Conservation (phyloP, 2,888 invertebrate species). For the Lordiphosa fenestrarum region DNA sequence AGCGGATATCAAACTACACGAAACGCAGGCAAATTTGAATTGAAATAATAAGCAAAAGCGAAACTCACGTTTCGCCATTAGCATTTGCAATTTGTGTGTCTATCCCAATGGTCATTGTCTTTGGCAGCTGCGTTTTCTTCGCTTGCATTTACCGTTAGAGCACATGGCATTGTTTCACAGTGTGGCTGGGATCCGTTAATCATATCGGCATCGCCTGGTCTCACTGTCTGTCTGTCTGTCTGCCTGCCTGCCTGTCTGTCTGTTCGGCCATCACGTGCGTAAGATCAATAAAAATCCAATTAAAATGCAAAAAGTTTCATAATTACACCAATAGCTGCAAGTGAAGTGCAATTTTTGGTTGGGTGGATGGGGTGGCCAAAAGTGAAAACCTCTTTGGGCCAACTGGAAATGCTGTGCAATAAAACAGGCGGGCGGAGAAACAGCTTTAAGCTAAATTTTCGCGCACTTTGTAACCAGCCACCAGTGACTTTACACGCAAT, state of each 20-base stretch:
- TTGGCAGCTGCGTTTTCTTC: constrained; percentile 14
- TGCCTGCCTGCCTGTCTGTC: constrained; percentile 5
- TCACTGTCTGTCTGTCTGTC: constrained; percentile 6
- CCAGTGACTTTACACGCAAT: constrained; percentile 57
- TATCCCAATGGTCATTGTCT: constrained; percentile 45
- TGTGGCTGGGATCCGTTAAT: constrained; percentile 22
- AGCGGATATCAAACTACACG: constrained; percentile 2
- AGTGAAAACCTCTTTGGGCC: constrained; percentile 50
- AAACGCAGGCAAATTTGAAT: constrained; percentile 46
- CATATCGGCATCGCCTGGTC: constrained; percentile 29
- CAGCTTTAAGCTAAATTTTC: constrained; percentile 38
- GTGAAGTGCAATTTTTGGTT: neutral
- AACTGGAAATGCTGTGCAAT: constrained; percentile 43
- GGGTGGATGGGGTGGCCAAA: constrained; percentile 12
- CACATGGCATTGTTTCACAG: constrained; percentile 32
- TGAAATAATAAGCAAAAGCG: constrained; percentile 61
- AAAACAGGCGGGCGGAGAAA: constrained; percentile 37
- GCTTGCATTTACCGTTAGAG: constrained; percentile 36
- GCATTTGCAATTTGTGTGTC: constrained; percentile 40
- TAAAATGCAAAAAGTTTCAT: constrained; percentile 70
- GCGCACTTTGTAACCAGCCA: constrained; percentile 39
- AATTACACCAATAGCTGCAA: constrained; percentile 44
- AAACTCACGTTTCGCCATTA: constrained; percentile 67
- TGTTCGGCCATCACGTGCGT: constrained; percentile 61
- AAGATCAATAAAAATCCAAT: constrained; percentile 70